Percentiles rank a stretch among this genome's conserved stretches.
Evolutionary conservation across 2,113 vertebrate genomes (phyloP).

Genomic region (Phycodurus eques): DNA sequence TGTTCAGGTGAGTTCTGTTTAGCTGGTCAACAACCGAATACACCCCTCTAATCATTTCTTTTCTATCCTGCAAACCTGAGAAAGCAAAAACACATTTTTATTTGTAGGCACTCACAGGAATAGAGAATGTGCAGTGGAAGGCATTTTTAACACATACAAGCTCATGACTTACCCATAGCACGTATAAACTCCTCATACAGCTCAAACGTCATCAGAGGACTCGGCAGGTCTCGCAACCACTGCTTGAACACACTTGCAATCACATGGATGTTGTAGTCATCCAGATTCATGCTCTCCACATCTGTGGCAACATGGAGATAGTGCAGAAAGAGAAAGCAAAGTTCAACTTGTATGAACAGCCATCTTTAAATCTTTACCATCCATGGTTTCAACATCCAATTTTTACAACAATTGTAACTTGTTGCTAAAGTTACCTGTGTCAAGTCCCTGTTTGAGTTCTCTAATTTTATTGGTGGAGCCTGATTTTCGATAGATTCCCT

Average conservation of each 20-base stretch:
- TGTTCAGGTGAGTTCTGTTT: constrained; percentile 90
- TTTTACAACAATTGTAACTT: not conserved
- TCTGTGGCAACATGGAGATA: constrained; percentile 67
- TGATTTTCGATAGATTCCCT: constrained; percentile 96
- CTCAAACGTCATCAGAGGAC: constrained; percentile 97
- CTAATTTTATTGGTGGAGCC: constrained; percentile 97
- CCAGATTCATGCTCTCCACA: constrained; percentile 86
- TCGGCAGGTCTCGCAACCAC: constrained; percentile 95
- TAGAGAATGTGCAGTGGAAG: not conserved
- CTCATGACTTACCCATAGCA: constrained; percentile 82
- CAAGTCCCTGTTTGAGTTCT: constrained; percentile 90
- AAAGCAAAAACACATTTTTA: constrained; percentile 18
- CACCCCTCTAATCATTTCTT: constrained; percentile 85
- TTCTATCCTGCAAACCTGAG: constrained; percentile 89
- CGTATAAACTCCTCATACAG: constrained; percentile 96
- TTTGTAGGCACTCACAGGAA: not conserved
- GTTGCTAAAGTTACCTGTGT: constrained; percentile 77
- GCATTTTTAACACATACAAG: not conserved
- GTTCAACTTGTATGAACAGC: not conserved
- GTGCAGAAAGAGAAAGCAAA: constrained; percentile 5
- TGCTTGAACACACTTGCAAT: constrained; percentile 98
- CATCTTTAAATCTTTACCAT: not conserved
- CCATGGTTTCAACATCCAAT: not conserved
- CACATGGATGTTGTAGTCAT: constrained; percentile 97
- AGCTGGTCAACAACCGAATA: constrained; percentile 96